Evolutionary conservation across 1,140 invertebrate genomes (phyloP).

Genomic region (Drosophila truncata): DNA sequence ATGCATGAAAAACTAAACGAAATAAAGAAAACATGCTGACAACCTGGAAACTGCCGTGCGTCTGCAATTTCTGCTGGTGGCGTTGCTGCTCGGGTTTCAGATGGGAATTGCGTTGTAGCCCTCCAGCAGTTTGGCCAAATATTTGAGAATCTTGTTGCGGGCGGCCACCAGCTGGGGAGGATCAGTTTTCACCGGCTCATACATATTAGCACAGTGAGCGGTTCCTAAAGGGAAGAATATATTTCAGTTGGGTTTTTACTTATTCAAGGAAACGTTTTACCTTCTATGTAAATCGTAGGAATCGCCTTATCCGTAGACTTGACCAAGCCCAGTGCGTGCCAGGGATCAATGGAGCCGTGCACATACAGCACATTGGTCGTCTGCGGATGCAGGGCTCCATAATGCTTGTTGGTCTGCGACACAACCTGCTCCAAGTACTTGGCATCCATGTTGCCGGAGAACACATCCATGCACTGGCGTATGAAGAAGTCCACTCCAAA

Average conservation of each 20-base stretch:
- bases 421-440: conserved; percentile 86
- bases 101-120: conserved; percentile 47
- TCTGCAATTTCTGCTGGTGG: conserved; percentile 5
- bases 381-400: conserved; percentile 91
- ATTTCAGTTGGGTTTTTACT: no score
- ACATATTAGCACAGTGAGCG: conserved; percentile 93
- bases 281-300: conserved; percentile 91
- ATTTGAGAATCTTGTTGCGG: conserved; percentile 87
- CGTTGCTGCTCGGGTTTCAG: conserved; percentile 23
- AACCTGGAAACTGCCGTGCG: conserved; percentile 17
- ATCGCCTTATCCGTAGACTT: conserved; percentile 85
- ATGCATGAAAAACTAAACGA: conserved; percentile 10
- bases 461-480: conserved; percentile 94
- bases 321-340: conserved; percentile 94
- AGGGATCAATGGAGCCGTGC: conserved; percentile 96
- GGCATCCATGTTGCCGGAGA: conserved; percentile 86
- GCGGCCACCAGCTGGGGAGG: conserved; percentile 88
- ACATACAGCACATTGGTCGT: conserved; percentile 93
- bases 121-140: conserved; percentile 85
- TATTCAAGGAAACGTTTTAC: conserved; percentile 77
- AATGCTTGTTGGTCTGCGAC: conserved; percentile 91
- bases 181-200: conserved; percentile 89
- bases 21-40: conserved; percentile 36
- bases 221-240: conserved; percentile 87
- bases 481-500: conserved; percentile 93